Base-by-base conservation (phyloP, 2,888 invertebrate genomes). In the Synanthedon andrenaeformis region DNA sequence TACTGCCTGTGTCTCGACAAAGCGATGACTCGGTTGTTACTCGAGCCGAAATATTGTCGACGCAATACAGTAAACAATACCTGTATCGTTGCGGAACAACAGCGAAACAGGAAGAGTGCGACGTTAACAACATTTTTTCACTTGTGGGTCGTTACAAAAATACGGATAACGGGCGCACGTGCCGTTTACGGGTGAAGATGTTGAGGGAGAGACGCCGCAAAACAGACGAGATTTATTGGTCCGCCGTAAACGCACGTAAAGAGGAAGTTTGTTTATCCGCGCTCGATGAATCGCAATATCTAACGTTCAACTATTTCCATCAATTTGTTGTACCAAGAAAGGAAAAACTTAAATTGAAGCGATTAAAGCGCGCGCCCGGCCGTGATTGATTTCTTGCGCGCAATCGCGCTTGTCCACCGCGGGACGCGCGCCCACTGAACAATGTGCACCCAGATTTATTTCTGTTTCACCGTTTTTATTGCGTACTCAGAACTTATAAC, bases 401-500 rank as follows among this genome's bases (percentile, higher is more conserved):
- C 64, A 62, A 64, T 56, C 62, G 59, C 62, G 62, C 61, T n/a
- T 63, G 69, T 66, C 70, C 62, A 62, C 61, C 63, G 59, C 57
- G 55, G 35, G 35, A 62, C 60, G 57, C 23, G 17, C 48, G 51
- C 52, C 54, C 51, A 56, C 59, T 53, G 58, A 63, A 70, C 69
- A 77, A 82, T 85, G 83, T 82, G 76, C 71, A 72, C 66, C 69
- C 72, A 78, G 79, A 85, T 87, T 84, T 82, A 84, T 85, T 77
- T 83, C 78, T 79, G 77, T 81, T 83, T 79, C 76, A 76, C 76
- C 72, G 70, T 80, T 84, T 86, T 87, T 86, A 87, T 85, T 85
- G 82, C 84, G 80, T 77, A 84, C 82, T 84, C 78, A 72, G 84
- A 83, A 85, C 85, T 84, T 82, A 84, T 83, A 86, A 85, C 80